Evolutionary conservation across 2,888 invertebrate species (phyloP).

Genomic region (Drosophila cracens): DNA sequence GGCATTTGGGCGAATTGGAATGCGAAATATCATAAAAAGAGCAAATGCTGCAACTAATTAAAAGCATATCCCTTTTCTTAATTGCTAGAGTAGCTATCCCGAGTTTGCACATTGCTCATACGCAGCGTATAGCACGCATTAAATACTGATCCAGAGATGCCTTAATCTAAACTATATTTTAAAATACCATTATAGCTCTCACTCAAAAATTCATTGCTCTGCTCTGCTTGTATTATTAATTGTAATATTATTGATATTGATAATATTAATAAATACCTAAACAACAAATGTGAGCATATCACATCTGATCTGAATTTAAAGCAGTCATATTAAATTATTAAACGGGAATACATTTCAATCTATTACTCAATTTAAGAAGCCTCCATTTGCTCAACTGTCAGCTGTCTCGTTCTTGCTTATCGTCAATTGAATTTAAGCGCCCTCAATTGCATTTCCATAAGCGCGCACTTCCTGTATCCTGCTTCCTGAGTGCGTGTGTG

Average conservation of each 20-base stretch:
- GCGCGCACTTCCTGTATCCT: constrained; percentile 50
- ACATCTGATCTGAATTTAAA: background rate
- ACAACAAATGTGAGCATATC: background rate
- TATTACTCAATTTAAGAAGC: constrained; percentile 16
- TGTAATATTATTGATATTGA: background rate
- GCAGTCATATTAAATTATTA: background rate
- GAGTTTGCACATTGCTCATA: background rate
- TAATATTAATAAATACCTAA: background rate
- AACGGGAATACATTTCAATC: background rate
- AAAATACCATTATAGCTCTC: background rate
- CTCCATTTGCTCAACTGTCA: background rate
- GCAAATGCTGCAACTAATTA: constrained; percentile 39
- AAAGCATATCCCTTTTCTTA: constrained; percentile 6
- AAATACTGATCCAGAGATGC: background rate
- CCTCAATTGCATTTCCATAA: constrained; percentile 61
- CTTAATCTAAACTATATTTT: background rate
- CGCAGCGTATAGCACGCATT: background rate
- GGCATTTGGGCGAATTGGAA: background rate
- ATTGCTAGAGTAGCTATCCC: background rate
- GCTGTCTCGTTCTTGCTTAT: constrained; percentile 17
- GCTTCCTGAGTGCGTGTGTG: constrained; percentile 38
- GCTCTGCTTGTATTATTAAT: fast-evolving
- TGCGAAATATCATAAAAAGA: constrained; percentile 3
- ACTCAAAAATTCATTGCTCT: background rate
- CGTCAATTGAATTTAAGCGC: constrained; percentile 55